Evolutionary conservation across 2,113 vertebrate species (phyloP).

Genomic region (Dasyurus viverrinus): DNA sequence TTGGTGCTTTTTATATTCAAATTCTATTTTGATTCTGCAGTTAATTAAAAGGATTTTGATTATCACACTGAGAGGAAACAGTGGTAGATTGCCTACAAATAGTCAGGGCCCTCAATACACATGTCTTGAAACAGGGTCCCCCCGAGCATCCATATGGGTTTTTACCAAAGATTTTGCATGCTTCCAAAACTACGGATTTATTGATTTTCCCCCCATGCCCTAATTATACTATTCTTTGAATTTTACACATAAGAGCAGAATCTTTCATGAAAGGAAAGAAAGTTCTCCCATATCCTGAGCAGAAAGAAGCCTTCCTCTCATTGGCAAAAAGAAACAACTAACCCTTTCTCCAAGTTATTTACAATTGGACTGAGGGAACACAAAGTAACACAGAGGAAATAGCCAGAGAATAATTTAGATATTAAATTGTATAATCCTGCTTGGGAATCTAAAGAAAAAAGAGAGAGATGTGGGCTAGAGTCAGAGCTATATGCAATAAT

Average conservation of each 20-base stretch:
- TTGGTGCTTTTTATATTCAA: background rate
- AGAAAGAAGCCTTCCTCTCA: background rate
- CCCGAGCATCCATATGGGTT: background rate
- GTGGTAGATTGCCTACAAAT: background rate
- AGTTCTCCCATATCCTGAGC: background rate
- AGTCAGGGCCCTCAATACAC: background rate
- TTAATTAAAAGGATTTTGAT: background rate
- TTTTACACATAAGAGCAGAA: background rate
- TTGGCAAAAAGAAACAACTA: background rate
- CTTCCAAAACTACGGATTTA: background rate
- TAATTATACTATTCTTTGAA: background rate
- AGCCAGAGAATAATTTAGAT: background rate
- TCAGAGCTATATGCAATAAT: background rate
- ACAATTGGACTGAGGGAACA: background rate
- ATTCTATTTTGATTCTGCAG: background rate
- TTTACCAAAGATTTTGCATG: background rate
- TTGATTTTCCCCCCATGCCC: background rate
- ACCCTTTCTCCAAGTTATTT: background rate
- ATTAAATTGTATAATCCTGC: background rate
- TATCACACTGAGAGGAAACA: background rate
- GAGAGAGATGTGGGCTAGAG: background rate
- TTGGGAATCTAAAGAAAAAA: background rate
- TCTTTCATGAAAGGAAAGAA: background rate
- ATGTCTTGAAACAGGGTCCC: background rate
- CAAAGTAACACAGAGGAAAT: background rate